Percentiles rank a stretch among this genome's conserved stretches.
phyloP scores from a whole-genome alignment of 1,140 invertebrate species.

The Zophobas atratus region DNA sequence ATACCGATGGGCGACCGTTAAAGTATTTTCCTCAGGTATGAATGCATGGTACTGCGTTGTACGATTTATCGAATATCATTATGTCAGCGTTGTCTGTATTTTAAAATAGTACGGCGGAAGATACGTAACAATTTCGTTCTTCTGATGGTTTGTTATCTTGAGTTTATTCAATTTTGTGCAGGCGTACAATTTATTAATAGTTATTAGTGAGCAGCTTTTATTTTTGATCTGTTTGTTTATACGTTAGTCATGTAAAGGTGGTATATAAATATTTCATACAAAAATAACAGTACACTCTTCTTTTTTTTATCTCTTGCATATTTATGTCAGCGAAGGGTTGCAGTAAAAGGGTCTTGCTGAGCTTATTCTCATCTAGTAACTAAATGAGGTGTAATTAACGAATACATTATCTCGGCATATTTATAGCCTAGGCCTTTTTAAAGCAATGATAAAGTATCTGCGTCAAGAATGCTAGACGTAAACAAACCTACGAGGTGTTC shows the following conservation, averaged over 20 bases:
- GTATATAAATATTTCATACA: no score
- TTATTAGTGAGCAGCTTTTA: slow-evolving; percentile 2
- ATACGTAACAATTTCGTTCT: background rate
- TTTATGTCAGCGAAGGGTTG: background rate
- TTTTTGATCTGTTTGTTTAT: slow-evolving; percentile 14
- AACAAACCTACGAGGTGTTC: slow-evolving; percentile 39
- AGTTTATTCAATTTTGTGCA: no score
- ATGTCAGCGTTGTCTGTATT: background rate
- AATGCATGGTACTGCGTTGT: slow-evolving; percentile 17
- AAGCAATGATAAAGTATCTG: slow-evolving; percentile 31
- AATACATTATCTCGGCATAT: slow-evolving; percentile 5
- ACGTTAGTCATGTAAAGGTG: background rate
- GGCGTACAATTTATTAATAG: slow-evolving; percentile 1
- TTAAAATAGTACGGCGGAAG: background rate
- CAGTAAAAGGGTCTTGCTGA: background rate
- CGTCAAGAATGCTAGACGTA: slow-evolving; percentile 36
- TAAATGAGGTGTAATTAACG: slow-evolving; percentile 6
- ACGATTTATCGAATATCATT: slow-evolving; percentile 24
- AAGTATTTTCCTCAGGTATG: background rate
- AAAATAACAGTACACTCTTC: no score
- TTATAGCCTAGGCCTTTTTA: slow-evolving; percentile 17
- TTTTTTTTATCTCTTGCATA: no score
- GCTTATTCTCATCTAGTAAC: background rate
- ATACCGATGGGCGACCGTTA: no score
- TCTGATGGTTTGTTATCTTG: no score